Evolutionary conservation across 1,140 invertebrate genomes (phyloP), one percentile per base, ranked within the genome.

Genomic region (Drosophila baimaii): DNA sequence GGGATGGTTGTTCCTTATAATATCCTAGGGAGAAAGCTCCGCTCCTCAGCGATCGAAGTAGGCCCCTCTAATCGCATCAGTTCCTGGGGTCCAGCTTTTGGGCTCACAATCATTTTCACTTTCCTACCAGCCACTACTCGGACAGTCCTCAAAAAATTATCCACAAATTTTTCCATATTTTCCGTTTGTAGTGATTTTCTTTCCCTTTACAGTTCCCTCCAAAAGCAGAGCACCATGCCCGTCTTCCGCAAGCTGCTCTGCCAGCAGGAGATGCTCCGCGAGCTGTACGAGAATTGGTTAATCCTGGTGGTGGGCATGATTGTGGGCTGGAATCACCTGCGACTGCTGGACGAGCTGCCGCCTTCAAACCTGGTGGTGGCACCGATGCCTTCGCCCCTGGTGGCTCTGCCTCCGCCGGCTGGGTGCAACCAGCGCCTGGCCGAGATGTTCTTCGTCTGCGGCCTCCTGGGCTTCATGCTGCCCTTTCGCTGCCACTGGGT

Each of bases 331-430:
- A 54, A 35, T 4, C 8, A 19, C 1, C 0, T 21, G 13, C 19
- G 8, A 0, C 51, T n/a, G 13, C 19, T 54, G 19, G 51, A 35
- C 13, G 8, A 33, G 8, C 51, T 37, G 15, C 35, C 35, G 0
- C 33, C 33, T n/a, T n/a, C n/a, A n/a, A n/a, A n/a, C n/a, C n/a
- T n/a, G n/a, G n/a, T n/a, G n/a, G n/a, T n/a, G n/a, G n/a, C n/a
- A n/a, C n/a, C n/a, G n/a, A n/a, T n/a, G n/a, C n/a, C n/a, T 0
- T 15, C 49, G 3, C 2, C 17, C 0, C 8, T n/a, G 19, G 19
- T 0, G 3, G 17, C 5, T 6, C 29, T 6, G 23, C 23, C 4
- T 0, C 3, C 15, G 0, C 4, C 4, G 2, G 19, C 21, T 6
- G 3, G 13, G 0, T 5, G 6, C 13, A 9, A 54, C 8, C 23